Evolutionary conservation across 2,888 invertebrate species (phyloP), one percentile per base, ranked within the genome.

Genomic region (Eupithecia insigniata): DNA sequence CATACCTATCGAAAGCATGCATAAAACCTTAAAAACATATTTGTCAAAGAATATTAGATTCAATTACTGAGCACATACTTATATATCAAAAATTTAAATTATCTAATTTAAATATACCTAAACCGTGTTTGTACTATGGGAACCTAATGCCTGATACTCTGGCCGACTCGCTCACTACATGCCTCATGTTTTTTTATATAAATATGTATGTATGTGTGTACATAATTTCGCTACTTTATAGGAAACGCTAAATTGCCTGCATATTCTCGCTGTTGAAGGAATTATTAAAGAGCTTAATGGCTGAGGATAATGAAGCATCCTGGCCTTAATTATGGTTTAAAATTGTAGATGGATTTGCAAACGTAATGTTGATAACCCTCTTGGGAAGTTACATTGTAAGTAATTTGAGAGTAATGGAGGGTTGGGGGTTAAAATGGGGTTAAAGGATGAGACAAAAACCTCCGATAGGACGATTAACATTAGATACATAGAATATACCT

Each of bases 281-380:
- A 55, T 26, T 55, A 26, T 26, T 26, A 55, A 55, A 26, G 55
- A 55, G 55, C 55, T 26, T 55, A 55, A 55, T 55, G 55, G 55
- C 26, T n/a, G 26, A 55, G 55, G 55, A 55, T 26, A 55, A 55
- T 55, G 26, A 55, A 55, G 46, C 55, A 26, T 26, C 55, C 55
- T 26, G 55, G 12, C 55, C 26, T 55, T 55, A 55, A 55, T 55
- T 55, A 55, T 55, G 55, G 51, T 22, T 22, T 55, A 26, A 55
- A 55, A 26, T 55, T 55, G 55, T 55, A 55, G 55, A 22, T 55
- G 55, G 55, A 55, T 55, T 55, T 55, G 26, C 26, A 55, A 55
- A 26, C 55, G 12, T 55, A 55, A 55, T 55, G 55, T 55, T 55
- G 55, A 22, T 55, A 51, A 22, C 55, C 55, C 26, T 55, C 55